Evolutionary conservation across 2,113 vertebrate genomes (phyloP).

Genomic region (Stegastes partitus): DNA sequence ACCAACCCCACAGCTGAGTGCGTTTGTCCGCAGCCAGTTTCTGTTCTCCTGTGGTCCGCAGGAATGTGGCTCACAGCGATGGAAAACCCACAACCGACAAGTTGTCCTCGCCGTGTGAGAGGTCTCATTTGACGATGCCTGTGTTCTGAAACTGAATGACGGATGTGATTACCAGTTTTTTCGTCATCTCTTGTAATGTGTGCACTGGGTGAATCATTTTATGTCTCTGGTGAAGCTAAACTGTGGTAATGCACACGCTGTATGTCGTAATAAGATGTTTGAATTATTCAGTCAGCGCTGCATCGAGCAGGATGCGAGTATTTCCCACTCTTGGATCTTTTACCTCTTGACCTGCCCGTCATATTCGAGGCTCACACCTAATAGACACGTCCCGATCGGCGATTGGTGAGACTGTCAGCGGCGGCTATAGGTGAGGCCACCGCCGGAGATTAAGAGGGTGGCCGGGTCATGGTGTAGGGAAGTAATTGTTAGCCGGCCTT

Average conservation of each 20-base stretch:
- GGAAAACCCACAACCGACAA: slow-evolving; percentile 57
- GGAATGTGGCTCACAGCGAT: slow-evolving; percentile 74
- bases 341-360: too few species aligned
- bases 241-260: too few species aligned
- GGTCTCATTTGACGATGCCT: slow-evolving; percentile 25
- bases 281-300: too few species aligned
- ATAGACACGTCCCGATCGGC: slow-evolving; percentile 62
- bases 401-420: slow-evolving; percentile 50
- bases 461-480: slow-evolving; percentile 69
- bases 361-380: background rate
- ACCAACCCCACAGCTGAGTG: slow-evolving; percentile 58
- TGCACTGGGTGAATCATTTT: too few species aligned
- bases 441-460: slow-evolving; percentile 66
- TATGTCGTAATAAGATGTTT: too few species aligned
- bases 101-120: slow-evolving; percentile 38
- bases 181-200: background rate
- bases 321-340: too few species aligned
- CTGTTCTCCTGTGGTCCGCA: slow-evolving; percentile 66
- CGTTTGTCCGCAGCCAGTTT: slow-evolving; percentile 56
- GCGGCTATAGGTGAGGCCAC: slow-evolving; percentile 65
- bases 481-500: slow-evolving; percentile 76
- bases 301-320: too few species aligned
- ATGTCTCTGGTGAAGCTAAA: too few species aligned
- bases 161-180: background rate
- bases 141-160: slow-evolving; percentile 12